Evolutionary conservation across 2,797 vertebrate species (phyloP), one percentile per base, ranked within the genome.

Genomic region (Pseudochirops corinnae): DNA sequence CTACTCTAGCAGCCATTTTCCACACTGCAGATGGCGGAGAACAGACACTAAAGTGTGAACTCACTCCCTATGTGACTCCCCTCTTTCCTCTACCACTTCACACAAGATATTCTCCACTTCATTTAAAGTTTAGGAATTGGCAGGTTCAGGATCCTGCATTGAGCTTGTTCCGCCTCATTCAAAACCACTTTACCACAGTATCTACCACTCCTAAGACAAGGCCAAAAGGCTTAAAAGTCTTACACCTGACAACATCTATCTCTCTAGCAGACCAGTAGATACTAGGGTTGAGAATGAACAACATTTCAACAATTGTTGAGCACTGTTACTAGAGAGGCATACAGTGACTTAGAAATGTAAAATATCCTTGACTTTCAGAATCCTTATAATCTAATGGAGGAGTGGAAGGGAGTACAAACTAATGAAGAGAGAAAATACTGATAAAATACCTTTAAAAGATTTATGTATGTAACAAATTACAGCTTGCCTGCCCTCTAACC

Each of bases 341-440:
- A 46, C 46, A 9, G n/a, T 18, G 7, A 82, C 39, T 82, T 46
- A 82, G 0, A 82, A 46, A 82, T 82, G 74, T 39, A 82, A 82
- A 82, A 82, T 62, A n/a, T 82, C n/a, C 4, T 62, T 93, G 82
- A 94, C 16, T 46, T 91, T 67, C 74, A 90, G 33, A 31, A 62
- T 31, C 16, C 46, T 94, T 90, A 62, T 24, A 93, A 94, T 91
- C 50, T 90, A 95, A 58, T 50, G 87, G 2, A 52, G 52, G 33
- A 28, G 29, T 60, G 28, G 10, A 28, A 28, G 6, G 26, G 28
- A 5, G n/a, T 46, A 46, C n/a, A 82, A 94, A 94, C 28, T 39
- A 33, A 92, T 91, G 93, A 94, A 93, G 94, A 55, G 53, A 94
- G 93, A 90, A 94, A 95, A 95, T 91, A 91, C 58, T 90, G 94